Evolutionary conservation across 2,888 invertebrate species (phyloP).

Genomic region (Hemaris fuciformis): DNA sequence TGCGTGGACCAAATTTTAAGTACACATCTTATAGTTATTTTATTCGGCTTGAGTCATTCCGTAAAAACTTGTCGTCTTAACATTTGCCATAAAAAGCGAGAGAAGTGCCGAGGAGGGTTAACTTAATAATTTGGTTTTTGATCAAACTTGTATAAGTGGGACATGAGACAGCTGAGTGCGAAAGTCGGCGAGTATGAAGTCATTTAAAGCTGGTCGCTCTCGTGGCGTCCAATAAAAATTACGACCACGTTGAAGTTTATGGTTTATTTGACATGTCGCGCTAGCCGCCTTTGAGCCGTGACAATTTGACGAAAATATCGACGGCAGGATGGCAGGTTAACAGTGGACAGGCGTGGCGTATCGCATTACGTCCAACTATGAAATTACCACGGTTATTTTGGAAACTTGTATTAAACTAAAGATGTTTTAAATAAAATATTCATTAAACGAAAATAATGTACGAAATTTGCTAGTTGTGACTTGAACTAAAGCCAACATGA

Average conservation of each 20-base stretch:
- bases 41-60: conserved; percentile 43
- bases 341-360: conserved; percentile 61
- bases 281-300: conserved; percentile 39
- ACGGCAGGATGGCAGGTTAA: conserved; percentile 59
- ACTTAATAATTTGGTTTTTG: conserved; percentile 57
- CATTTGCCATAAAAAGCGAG: conserved; percentile 65
- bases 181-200: conserved; percentile 34
- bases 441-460: conserved; percentile 17
- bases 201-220: conserved; percentile 18
- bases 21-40: conserved; percentile 17
- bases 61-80: conserved; percentile 66
- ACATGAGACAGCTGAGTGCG: conserved; percentile 42
- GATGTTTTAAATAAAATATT: conserved; percentile 22
- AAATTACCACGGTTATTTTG: conserved; percentile 56
- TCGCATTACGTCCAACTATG: conserved; percentile 62
- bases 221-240: conserved; percentile 33
- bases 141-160: conserved; percentile 47
- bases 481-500: conserved; percentile 24
- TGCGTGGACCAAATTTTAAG: conserved; percentile 42
- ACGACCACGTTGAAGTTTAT: conserved; percentile 43
- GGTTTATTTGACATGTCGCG: conserved; percentile 60
- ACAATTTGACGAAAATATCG: conserved; percentile 72
- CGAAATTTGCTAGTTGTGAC: conserved; percentile 14
- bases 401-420: conserved; percentile 42
- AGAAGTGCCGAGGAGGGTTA: conserved; percentile 41